A percentile compares a stretch with the other conserved stretches of the same genome.
Evolutionary conservation across 2,113 vertebrate genomes (phyloP).

Genomic region (Piprites chloris): DNA sequence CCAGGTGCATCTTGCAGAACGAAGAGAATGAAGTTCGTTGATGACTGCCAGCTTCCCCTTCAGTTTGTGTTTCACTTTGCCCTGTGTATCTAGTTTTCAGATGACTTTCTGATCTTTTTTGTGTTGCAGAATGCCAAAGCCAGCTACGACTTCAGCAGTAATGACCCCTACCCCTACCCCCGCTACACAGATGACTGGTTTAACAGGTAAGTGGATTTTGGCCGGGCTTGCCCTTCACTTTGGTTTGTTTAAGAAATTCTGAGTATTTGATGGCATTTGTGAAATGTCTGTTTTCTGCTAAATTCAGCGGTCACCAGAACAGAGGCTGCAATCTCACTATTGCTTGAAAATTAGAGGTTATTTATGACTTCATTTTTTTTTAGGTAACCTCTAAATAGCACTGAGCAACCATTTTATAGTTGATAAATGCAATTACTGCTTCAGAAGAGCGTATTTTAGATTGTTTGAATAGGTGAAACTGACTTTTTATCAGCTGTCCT

Average conservation of each 20-base stretch:
- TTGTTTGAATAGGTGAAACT: background rate
- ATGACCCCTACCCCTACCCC: conserved; percentile 95
- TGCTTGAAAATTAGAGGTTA: background rate
- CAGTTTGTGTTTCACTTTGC: background rate
- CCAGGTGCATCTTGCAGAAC: background rate
- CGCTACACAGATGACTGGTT: conserved; percentile 99
- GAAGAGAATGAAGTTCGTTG: background rate
- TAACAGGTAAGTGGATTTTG: conserved; percentile 86
- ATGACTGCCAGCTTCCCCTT: background rate
- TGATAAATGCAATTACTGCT: background rate
- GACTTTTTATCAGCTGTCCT: background rate
- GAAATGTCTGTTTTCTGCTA: background rate
- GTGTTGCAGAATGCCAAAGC: conserved; percentile 94
- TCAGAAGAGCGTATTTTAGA: background rate
- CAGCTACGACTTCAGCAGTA: conserved; percentile 99
- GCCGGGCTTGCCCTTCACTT: background rate
- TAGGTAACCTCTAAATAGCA: background rate
- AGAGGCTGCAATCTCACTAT: background rate
- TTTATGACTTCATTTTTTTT: background rate
- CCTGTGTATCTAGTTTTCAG: background rate
- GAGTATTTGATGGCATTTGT: background rate
- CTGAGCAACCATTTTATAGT: background rate
- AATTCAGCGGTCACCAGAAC: background rate
- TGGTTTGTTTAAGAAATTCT: background rate
- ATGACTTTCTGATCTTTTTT: background rate